Conservation (phyloP, 1,140 invertebrate genomes). For the Sarcophaga peregrina region DNA sequence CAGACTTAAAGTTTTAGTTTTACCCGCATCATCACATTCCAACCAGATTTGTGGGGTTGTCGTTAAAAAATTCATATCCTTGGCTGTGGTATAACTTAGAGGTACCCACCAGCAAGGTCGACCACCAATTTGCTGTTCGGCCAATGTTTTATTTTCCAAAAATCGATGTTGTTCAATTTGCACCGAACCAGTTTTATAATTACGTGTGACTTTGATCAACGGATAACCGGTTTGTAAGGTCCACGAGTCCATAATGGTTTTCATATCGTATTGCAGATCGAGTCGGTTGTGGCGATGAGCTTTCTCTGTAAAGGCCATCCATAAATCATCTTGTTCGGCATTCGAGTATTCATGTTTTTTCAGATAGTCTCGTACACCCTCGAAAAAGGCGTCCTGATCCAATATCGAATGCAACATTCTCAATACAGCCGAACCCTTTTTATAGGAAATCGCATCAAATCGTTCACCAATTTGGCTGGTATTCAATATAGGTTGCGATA, state of each 20-base stretch:
- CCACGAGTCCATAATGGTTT: conserved; percentile 84
- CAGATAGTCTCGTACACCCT: conserved; percentile 77
- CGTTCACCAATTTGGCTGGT: conserved; percentile 87
- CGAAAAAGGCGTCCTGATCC: conserved; percentile 77
- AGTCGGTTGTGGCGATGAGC: conserved; percentile 68
- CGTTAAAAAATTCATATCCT: conserved; percentile 72
- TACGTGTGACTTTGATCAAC: conserved; percentile 75
- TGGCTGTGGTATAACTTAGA: conserved; percentile 74
- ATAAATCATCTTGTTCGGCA: conserved; percentile 87
- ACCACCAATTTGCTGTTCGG: conserved; percentile 44
- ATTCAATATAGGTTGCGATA: conserved; percentile 72
- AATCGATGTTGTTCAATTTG: conserved; percentile 71
- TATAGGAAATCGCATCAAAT: conserved; percentile 90
- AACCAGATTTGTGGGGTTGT: conserved; percentile 75
- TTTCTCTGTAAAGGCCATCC: conserved; percentile 77
- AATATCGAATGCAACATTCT: conserved; percentile 91
- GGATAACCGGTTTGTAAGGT: conserved; percentile 85
- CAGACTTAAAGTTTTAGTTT: conserved; percentile 55
- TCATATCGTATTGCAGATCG: conserved; percentile 71
- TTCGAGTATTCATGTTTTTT: conserved; percentile 73
- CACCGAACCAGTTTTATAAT: conserved; percentile 70
- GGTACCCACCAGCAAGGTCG: conserved; percentile 71
- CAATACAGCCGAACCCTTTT: conserved; percentile 84
- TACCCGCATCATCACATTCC: conserved; percentile 60
- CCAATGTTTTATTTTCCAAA: conserved; percentile 54